phyloP scores from a whole-genome alignment of 2,888 invertebrate species.

The Parnassius smintheus region DNA sequence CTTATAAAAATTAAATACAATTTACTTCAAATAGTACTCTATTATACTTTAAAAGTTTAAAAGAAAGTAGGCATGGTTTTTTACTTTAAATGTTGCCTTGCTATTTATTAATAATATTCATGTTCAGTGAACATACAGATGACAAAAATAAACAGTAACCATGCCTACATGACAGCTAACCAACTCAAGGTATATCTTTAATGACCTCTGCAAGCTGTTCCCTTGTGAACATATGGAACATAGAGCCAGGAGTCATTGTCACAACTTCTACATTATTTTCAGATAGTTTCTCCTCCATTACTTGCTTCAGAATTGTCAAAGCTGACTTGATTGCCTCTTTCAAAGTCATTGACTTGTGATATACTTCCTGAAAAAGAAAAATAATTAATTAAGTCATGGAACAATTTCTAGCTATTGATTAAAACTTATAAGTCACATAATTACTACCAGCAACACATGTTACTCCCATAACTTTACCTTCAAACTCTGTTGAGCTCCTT shows the following conservation, averaged over 20 bases:
- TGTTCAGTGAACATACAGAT: neutral
- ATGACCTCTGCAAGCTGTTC: conserved; percentile 96
- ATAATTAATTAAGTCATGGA: too few species aligned
- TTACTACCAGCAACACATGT: neutral
- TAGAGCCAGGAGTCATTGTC: conserved; percentile 91
- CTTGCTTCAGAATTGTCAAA: conserved; percentile 97
- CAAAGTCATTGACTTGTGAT: conserved; percentile 93
- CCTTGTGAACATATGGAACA: conserved; percentile 95
- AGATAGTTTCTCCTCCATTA: conserved; percentile 99
- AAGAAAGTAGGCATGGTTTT: conserved; percentile 18
- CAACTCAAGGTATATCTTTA: conserved; percentile 83
- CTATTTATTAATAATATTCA: too few species aligned
- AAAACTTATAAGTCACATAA: too few species aligned
- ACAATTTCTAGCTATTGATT: too few species aligned
- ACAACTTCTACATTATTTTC: conserved; percentile 98
- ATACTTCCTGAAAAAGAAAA: conserved; percentile 79
- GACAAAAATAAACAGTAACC: conserved; percentile 31
- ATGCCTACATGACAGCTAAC: conserved; percentile 28
- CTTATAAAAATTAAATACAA: conserved; percentile 38
- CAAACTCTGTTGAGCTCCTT: conserved; percentile 98
- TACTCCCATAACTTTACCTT: conserved; percentile 54
- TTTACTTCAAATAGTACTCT: conserved; percentile 63
- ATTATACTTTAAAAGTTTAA: conserved; percentile 28
- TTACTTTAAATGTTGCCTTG: neutral
- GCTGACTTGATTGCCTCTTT: conserved; percentile 95